Evolutionary conservation across 1,140 invertebrate species (phyloP).

Genomic region (Drosophila santomea): DNA sequence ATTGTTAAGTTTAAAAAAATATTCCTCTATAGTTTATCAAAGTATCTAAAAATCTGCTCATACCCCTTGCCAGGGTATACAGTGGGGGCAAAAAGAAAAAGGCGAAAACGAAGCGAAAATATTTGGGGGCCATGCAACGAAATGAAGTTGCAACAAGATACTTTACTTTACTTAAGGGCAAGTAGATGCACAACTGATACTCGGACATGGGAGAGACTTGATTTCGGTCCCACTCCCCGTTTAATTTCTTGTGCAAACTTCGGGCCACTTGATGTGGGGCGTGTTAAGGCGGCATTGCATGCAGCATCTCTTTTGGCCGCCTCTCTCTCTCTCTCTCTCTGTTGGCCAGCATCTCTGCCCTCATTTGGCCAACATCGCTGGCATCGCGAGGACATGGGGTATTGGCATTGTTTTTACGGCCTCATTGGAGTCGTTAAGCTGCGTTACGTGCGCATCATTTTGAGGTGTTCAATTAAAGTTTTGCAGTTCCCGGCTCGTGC

Average conservation of each 20-base stretch:
- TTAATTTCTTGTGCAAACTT: conserved; percentile 84
- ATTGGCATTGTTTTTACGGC: conserved; percentile 65
- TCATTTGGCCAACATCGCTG: conserved; percentile 61
- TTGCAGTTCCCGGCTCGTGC: conserved; percentile 50
- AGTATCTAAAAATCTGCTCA: background rate
- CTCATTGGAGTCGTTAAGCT: conserved; percentile 75
- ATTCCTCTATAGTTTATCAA: background rate
- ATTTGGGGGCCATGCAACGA: conserved; percentile 78
- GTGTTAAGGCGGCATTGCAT: conserved; percentile 70
- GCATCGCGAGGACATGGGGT: conserved; percentile 25
- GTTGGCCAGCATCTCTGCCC: conserved; percentile 51
- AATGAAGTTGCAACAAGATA: conserved; percentile 83
- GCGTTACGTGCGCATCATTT: conserved; percentile 82
- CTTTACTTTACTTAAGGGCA: conserved; percentile 83
- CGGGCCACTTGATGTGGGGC: conserved; percentile 71
- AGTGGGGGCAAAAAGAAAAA: background rate
- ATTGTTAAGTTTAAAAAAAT: background rate
- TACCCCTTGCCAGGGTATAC: conserved; percentile 14
- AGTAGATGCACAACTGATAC: conserved; percentile 81
- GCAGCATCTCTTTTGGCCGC: conserved; percentile 15
- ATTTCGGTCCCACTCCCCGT: conserved; percentile 52
- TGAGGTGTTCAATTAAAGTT: conserved; percentile 78
- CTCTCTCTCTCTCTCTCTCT: conserved; percentile 3
- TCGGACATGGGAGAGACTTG: conserved; percentile 67
- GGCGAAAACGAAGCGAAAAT: conserved; percentile 63